Evolutionary conservation across 1,140 invertebrate species (phyloP).

Genomic region (Solenopsis invicta): DNA sequence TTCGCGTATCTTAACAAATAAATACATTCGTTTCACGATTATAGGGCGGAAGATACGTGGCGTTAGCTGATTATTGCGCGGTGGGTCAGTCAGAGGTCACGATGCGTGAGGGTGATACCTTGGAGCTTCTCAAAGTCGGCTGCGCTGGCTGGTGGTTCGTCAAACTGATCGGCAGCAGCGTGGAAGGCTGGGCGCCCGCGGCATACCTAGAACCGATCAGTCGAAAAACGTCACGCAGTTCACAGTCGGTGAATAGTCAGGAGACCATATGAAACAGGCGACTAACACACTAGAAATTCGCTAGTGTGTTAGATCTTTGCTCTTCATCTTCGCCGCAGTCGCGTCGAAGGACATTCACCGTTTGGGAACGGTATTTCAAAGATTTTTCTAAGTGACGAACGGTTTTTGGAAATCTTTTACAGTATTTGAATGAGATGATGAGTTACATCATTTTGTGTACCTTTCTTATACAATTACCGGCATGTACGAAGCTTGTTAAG

Average conservation of each 20-base stretch:
- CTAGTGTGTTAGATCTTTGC: constrained; percentile 80
- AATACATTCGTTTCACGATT: constrained; percentile 65
- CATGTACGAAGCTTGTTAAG: constrained; percentile 6
- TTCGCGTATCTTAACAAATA: constrained; percentile 10
- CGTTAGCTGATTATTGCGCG: constrained; percentile 96
- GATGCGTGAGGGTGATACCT: constrained; percentile 94
- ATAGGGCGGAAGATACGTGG: constrained; percentile 92
- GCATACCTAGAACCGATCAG: constrained; percentile 95
- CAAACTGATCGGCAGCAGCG: constrained; percentile 90
- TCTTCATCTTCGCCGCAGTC: constrained; percentile 26
- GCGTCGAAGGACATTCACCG: constrained; percentile 10
- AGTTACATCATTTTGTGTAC: constrained; percentile 50
- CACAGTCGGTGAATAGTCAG: constrained; percentile 87
- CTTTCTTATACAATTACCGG: constrained; percentile 3
- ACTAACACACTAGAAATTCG: constrained; percentile 84
- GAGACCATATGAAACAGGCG: constrained; percentile 86
- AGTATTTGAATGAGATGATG: constrained; percentile 33
- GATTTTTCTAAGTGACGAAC: constrained; percentile 43
- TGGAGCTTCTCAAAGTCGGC: constrained; percentile 96
- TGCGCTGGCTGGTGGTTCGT: constrained; percentile 99
- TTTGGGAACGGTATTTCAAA: constrained; percentile 36
- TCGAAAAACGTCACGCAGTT: constrained; percentile 91
- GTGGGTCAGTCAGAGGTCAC: constrained; percentile 95
- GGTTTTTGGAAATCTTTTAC: constrained; percentile 68
- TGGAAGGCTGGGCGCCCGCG: constrained; percentile 97